Evolutionary conservation across 2,797 vertebrate species (phyloP).

Genomic region (Spinus olivaceus): DNA sequence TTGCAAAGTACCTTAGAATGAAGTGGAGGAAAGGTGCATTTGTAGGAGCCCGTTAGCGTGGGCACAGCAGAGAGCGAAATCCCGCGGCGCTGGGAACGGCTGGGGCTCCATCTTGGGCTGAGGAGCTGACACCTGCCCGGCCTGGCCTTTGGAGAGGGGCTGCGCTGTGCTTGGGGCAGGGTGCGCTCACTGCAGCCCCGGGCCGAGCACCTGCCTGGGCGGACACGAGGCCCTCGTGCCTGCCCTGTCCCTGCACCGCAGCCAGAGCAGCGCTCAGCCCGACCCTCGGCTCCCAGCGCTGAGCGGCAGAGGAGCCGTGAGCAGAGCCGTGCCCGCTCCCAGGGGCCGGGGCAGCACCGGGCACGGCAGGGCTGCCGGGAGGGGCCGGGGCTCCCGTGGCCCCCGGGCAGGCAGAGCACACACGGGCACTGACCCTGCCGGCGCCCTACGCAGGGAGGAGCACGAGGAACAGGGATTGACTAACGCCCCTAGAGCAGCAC

Average conservation of each 20-base stretch:
- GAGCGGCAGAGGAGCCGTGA: not conserved
- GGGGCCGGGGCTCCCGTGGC: fast-evolving
- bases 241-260: fast-evolving
- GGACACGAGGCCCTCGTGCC: fast-evolving
- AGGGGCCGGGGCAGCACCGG: not conserved
- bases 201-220: too few relatives aligned
- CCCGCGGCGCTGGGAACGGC: fast-evolving
- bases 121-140: fast-evolving
- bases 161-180: fast-evolving
- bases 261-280: not conserved
- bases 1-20: fast-evolving
- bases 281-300: fast-evolving
- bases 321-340: fast-evolving
- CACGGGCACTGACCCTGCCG: fast-evolving
- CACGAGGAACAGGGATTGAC: fast-evolving
- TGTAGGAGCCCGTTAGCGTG: fast-evolving
- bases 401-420: not conserved
- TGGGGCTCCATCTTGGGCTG: fast-evolving
- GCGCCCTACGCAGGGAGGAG: fast-evolving
- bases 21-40: fast-evolving
- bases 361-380: fast-evolving
- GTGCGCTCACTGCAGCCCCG: fast-evolving
- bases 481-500: fast-evolving
- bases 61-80: fast-evolving
- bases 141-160: fast-evolving